Base-by-base conservation (phyloP, 1,140 invertebrate species). In the Ips typographus region DNA sequence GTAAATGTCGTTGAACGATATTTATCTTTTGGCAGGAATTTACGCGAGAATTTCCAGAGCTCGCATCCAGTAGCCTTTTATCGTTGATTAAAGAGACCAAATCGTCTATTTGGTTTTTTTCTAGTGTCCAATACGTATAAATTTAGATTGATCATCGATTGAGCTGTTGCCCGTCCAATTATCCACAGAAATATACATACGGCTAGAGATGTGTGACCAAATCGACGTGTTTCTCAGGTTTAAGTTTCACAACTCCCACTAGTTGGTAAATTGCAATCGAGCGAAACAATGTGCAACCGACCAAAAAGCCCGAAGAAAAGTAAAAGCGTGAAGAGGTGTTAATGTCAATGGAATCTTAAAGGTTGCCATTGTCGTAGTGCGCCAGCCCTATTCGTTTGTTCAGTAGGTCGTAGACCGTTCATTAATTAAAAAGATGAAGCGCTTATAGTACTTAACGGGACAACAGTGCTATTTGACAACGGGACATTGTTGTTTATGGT, bases 1-100 rank as follows among this genome's bases (percentile, higher is more conserved):
- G 52, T 55, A 65, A 65, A 65, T 65, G 63, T 55, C 63, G 52
- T 55, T 55, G 40, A 40, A 55, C 38, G 63, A 55, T 65, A 65
- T 65, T 65, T 65, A 65, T 65, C 44, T 65, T 38, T 37, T 55
- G 22, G 42, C 53, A 65, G 22, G 22, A 65, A 65, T 65, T 65
- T 65, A 65, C 63, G 63, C 8, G n/a, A 38, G 37, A 36, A 49
- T 22, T 22, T 22, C 22, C 22, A 22, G 22, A 22, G 22, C 22
- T 22, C 22, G 22, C 22, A 22, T 22, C 22, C 22, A 22, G 22
- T 22, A 22, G 22, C 22, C 22, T 22, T 22, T 22, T 22, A 22
- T 22, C 22, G 22, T 22, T 22, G 22, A 22, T 22, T 22, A 22
- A 22, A 22, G 22, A 22, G 22, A 22, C 22, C 22, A 22, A 22